Percentiles rank a stretch among this genome's conserved stretches.
These are phyloP conservation scores for Junonia oenone DNA, from an alignment of 2,888 invertebrate species.

Conservation along the genomic window DNA sequence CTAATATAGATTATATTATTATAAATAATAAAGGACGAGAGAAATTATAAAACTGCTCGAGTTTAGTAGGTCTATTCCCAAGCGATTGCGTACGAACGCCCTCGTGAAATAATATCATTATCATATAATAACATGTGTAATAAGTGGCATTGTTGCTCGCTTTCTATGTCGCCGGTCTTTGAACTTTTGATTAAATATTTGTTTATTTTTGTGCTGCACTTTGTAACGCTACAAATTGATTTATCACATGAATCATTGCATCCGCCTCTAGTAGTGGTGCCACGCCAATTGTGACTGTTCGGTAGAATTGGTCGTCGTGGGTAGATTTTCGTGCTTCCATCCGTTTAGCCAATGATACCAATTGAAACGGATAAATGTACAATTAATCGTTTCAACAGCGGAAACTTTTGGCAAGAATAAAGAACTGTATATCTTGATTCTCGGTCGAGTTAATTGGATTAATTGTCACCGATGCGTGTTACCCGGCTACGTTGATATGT, in stretches of 20 bases:
- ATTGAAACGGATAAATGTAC: conserved; percentile 7
- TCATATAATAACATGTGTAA: conserved; percentile 24
- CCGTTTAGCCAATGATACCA: conserved; percentile 2
- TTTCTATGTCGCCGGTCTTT: conserved; percentile 27
- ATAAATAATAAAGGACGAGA: conserved; percentile 9
- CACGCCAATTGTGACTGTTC: conserved; percentile 13
- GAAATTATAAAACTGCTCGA: not conserved
- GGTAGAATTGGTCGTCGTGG: conserved; percentile 13
- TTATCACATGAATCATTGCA: conserved; percentile 16
- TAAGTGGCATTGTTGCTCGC: conserved; percentile 7
- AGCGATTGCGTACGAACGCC: conserved; percentile 11
- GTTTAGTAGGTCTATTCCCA: conserved; percentile 16
- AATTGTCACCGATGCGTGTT: not conserved
- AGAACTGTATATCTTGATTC: not conserved
- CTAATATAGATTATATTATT: conserved; percentile 15
- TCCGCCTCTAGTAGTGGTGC: conserved; percentile 9
- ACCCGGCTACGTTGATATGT: not conserved
- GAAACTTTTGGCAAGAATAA: not conserved
- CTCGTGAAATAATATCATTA: conserved; percentile 28
- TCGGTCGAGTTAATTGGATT: not conserved
- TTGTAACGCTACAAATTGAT: not conserved
- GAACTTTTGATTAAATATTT: conserved; percentile 21
- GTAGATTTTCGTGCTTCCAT: conserved; percentile 16
- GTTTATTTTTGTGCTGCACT: not conserved
- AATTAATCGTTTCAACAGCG: conserved; percentile 1